These are phyloP conservation scores for Bubo blakistoni DNA, from an alignment of 2,113 vertebrate genomes.

Conservation along the genomic window DNA sequence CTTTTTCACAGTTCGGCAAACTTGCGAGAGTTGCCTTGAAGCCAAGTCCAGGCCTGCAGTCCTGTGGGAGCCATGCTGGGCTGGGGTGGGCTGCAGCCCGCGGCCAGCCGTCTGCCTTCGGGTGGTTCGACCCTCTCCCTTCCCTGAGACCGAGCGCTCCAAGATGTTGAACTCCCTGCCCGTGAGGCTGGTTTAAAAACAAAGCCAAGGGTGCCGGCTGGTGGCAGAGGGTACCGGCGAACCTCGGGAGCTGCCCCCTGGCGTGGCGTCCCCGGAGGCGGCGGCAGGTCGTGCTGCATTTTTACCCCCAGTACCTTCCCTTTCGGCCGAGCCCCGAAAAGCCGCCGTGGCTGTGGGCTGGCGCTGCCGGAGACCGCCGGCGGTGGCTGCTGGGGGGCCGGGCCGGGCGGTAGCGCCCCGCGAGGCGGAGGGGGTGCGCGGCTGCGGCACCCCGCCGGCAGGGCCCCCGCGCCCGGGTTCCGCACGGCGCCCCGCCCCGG, in stretches of 20 bases:
- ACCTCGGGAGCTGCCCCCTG: fast-evolving
- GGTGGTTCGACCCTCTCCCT: fast-evolving
- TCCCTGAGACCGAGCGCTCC: fast-evolving
- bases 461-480: background rate
- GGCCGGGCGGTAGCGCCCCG: background rate
- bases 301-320: fast-evolving
- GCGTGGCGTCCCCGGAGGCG: fast-evolving
- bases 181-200: fast-evolving
- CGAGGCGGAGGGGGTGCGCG: background rate
- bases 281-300: background rate
- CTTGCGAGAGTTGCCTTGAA: fast-evolving
- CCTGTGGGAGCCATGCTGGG: fast-evolving
- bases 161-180: fast-evolving
- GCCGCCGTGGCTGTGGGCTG: no score
- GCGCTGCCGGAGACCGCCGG: background rate
- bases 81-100: background rate
- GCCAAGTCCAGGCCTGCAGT: fast-evolving
- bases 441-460: no score
- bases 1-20: background rate
- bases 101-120: background rate
- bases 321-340: no score
- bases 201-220: fast-evolving
- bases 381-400: background rate
- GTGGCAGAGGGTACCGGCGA: fast-evolving
- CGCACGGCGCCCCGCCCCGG: background rate